phyloP scores from a whole-genome alignment of 2,113 vertebrate genomes.

The Ploceus nigricollis region DNA sequence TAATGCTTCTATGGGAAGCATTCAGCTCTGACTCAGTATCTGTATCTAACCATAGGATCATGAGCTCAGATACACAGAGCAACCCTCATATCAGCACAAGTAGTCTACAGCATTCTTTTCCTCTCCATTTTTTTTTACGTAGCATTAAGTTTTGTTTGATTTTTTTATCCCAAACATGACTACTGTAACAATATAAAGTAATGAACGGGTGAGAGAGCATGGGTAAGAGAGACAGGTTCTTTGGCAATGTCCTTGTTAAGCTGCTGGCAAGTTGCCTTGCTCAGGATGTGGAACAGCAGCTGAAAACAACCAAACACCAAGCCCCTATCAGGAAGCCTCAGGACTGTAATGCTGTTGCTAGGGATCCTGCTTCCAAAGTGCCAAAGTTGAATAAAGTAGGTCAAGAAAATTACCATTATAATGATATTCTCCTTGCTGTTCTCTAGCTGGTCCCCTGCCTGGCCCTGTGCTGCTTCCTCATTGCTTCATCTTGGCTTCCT shows the following conservation, averaged over 20 bases:
- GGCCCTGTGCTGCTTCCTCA: background rate
- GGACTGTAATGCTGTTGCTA: background rate
- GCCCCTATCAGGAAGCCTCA: background rate
- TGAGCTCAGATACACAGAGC: background rate
- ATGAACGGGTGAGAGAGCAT: background rate
- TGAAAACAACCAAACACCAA: background rate
- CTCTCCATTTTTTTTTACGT: background rate
- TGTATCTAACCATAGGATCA: background rate
- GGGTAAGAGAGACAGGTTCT: background rate
- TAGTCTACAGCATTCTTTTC: background rate
- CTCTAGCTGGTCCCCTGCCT: background rate
- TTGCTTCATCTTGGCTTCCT: background rate
- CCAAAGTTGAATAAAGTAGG: background rate
- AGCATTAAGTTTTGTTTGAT: background rate
- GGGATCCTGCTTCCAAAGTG: background rate
- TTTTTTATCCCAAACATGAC: background rate
- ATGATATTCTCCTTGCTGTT: background rate
- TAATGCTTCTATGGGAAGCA: background rate
- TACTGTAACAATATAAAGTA: background rate
- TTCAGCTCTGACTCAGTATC: background rate
- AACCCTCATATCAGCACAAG: background rate
- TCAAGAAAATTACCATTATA: slow-evolving; percentile 20
- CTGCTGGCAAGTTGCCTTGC: background rate
- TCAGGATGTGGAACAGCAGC: background rate
- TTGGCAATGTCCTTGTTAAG: background rate